These are phyloP conservation scores for Batillaria attramentaria DNA, from an alignment of 1,140 invertebrate species.

Conservation along the genomic window DNA sequence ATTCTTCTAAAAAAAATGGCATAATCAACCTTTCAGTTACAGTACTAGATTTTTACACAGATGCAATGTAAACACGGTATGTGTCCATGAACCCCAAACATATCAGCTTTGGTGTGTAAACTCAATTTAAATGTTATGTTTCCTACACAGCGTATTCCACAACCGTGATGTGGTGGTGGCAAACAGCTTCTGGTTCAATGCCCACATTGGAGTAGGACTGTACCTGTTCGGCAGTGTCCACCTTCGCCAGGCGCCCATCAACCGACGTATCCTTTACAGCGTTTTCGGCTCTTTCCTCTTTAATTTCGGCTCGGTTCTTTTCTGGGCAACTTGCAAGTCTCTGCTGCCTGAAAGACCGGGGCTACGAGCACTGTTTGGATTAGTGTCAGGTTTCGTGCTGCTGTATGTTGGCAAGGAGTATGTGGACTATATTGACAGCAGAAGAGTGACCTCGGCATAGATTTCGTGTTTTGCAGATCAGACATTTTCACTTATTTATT, in stretches of 20 bases:
- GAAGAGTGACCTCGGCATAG: slow-evolving; percentile 14
- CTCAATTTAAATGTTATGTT: slow-evolving; percentile 13
- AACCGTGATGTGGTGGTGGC: slow-evolving; percentile 47
- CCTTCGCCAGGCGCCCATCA: slow-evolving; percentile 39
- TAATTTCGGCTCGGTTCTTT: slow-evolving; percentile 62
- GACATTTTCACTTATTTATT: too few relatives aligned
- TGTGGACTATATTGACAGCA: slow-evolving; percentile 40
- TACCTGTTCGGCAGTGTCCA: slow-evolving; percentile 59
- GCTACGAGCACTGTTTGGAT: slow-evolving; percentile 62
- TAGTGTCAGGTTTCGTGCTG: slow-evolving; percentile 45
- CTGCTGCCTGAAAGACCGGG: slow-evolving; percentile 71
- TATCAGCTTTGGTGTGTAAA: too few relatives aligned
- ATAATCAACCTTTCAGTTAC: too few relatives aligned
- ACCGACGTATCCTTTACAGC: slow-evolving; percentile 52
- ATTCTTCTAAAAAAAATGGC: too few relatives aligned
- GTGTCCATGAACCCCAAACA: too few relatives aligned
- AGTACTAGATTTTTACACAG: too few relatives aligned
- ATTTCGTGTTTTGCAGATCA: too few relatives aligned
- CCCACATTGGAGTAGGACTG: slow-evolving; percentile 62
- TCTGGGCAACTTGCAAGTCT: slow-evolving; percentile 58
- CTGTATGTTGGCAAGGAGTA: slow-evolving; percentile 56
- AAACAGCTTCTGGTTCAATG: slow-evolving; percentile 65
- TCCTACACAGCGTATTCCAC: slow-evolving; percentile 56
- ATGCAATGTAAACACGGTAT: too few relatives aligned
- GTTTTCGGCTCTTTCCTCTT: slow-evolving; percentile 62